These are phyloP conservation scores for Cylas formicarius DNA, from an alignment of 1,140 invertebrate species.

Conservation along the genomic window DNA sequence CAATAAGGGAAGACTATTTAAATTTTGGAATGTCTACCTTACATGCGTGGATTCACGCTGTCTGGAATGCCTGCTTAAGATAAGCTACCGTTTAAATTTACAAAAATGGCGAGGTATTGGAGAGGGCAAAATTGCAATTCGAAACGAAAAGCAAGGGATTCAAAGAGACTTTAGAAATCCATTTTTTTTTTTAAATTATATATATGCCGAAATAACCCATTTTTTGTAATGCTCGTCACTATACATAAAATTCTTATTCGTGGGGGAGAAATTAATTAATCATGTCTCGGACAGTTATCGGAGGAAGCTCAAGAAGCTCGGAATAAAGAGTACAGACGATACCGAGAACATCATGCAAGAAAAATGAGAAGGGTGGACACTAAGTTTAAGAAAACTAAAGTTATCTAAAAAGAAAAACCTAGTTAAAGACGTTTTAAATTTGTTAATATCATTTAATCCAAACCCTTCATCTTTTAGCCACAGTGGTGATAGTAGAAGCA, in stretches of 20 bases:
- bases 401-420: conserved; percentile 3
- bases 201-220: conserved; percentile 5
- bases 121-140: conserved; percentile 4
- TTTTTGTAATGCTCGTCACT: conserved; percentile 3
- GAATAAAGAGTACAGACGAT: conserved; percentile 5
- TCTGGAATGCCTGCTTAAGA: conserved; percentile 4
- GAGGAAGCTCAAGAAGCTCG: not conserved
- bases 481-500: conserved; percentile 3
- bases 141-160: conserved; percentile 4
- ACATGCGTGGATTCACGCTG: conserved; percentile 5
- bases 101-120: conserved; percentile 5
- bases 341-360: conserved; percentile 5
- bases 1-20: conserved; percentile 3
- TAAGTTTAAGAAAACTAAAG: conserved; percentile 8
- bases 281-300: conserved; percentile 1
- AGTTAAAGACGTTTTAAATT: conserved; percentile 1
- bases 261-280: too few species aligned
- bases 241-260: conserved; percentile 8
- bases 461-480: too few species aligned
- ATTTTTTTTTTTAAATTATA: not conserved
- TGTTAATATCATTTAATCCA: conserved; percentile 2
- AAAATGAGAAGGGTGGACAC: conserved; percentile 2
- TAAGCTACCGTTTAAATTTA: too few species aligned
- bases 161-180: conserved; percentile 4
- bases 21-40: too few species aligned